Base-by-base conservation (phyloP, 2,113 vertebrate genomes). In the Symphodus melops region DNA sequence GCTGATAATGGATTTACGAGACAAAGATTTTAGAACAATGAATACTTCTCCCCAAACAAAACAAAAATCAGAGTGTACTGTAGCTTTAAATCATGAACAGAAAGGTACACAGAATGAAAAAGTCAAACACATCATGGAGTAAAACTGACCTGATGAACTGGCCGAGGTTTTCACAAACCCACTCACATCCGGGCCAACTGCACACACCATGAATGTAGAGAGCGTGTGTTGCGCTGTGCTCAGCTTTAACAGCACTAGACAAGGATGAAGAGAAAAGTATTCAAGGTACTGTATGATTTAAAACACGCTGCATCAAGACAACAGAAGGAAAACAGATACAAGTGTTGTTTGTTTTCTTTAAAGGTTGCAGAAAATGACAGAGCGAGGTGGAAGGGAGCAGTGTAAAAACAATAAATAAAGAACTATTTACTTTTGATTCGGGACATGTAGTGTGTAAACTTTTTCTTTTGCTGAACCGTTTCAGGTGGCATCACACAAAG, bases 121-220 rank as follows among this genome's bases (percentile, higher is more conserved):
- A n/a, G n/a, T n/a, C n/a, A n/a, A n/a, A n/a, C n/a, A n/a, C 25
- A 33, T 33, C 6, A 33, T 33, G 28, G 28, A 33, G 28, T 33
- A 11, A 12, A 76, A 95, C 96, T 79, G 96, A 99, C 97, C 95
- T 96, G 91, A 96, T 93, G 92, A 99, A 99, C 78, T 96, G 95
- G 92, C 94, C 94, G 93, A 96, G 93, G 94, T 95, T 96, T 92
- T 96, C 96, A 91, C 97, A 98, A 88, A 94, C 90, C 17, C 93
- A 95, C 92, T 99, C 97, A 84, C 97, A 99, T 79, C 96, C 96
- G 21, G 97, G 97, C 97, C 97, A 99, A 83, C 96, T 96, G 91
- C 97, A 99, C 93, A 98, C 95, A 64, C 97, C 95, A 82, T 97
- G 96, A 81, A 94, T 92, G 72, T 97, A 99, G 81, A 98, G 97